Evolutionary conservation across 2,888 invertebrate species (phyloP).

Genomic region (Drosophila subquinaria): DNA sequence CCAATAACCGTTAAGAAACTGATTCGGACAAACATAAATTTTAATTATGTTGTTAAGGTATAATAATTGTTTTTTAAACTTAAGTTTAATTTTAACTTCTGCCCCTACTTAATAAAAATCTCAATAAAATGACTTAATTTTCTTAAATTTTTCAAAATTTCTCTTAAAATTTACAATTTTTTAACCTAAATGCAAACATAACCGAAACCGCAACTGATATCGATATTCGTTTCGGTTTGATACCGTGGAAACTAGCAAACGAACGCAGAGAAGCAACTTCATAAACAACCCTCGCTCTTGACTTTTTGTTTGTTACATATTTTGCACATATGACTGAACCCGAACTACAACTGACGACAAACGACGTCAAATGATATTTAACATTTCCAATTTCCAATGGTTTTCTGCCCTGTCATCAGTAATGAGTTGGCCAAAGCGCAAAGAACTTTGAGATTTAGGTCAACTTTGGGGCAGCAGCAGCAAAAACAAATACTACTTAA

Average conservation of each 20-base stretch:
- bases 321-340: conserved; percentile 56
- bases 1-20: too few relatives aligned
- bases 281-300: conserved; percentile 39
- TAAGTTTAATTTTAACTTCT: too few relatives aligned
- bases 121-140: too few relatives aligned
- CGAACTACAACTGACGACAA: conserved; percentile 60
- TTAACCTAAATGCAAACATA: too few relatives aligned
- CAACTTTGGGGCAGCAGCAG: conserved; percentile 24
- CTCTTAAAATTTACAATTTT: too few relatives aligned
- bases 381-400: conserved; percentile 45
- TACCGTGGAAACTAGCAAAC: background rate
- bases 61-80: too few relatives aligned
- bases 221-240: too few relatives aligned
- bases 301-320: conserved; percentile 47
- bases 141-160: too few relatives aligned
- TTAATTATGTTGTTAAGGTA: too few relatives aligned
- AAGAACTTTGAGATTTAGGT: conserved; percentile 51
- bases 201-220: too few relatives aligned
- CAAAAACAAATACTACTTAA: conserved; percentile 32
- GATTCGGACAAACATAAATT: too few relatives aligned
- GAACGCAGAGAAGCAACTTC: conserved; percentile 17
- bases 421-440: conserved; percentile 44
- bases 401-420: conserved; percentile 71
- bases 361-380: conserved; percentile 45
- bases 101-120: too few relatives aligned